These are phyloP conservation scores for Pentalonia nigronervosa DNA, from an alignment of 1,140 invertebrate species.

Conservation along the genomic window DNA sequence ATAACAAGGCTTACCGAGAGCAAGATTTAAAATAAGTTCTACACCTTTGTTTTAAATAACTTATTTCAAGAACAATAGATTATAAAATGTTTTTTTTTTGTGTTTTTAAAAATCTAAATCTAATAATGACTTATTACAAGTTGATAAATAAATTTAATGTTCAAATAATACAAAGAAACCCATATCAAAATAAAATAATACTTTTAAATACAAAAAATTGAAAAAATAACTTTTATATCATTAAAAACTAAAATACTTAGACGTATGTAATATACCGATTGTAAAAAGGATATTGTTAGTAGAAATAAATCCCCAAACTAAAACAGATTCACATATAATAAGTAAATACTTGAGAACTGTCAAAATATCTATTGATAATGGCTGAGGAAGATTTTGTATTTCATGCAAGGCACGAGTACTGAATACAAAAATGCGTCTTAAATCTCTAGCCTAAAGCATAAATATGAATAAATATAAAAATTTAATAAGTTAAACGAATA, in stretches of 20 bases:
- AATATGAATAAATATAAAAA: slow-evolving; percentile 40
- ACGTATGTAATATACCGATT: neutral
- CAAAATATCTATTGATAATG: slow-evolving; percentile 67
- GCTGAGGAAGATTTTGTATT: slow-evolving; percentile 67
- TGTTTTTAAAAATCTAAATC: neutral
- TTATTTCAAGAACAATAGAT: neutral
- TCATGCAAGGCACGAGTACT: slow-evolving; percentile 69
- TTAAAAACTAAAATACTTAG: neutral
- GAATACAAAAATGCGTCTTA: slow-evolving; percentile 82
- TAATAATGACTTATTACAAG: neutral
- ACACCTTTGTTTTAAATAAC: neutral
- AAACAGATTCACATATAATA: slow-evolving; percentile 75
- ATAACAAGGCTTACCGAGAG: neutral
- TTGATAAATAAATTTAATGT: neutral
- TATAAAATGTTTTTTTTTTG: neutral
- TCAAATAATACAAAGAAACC: neutral
- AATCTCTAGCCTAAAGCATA: slow-evolving; percentile 69
- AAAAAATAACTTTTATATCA: neutral
- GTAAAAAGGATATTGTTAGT: slow-evolving; percentile 72
- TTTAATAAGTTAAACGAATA: neutral
- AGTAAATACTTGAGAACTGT: slow-evolving; percentile 73
- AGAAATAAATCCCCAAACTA: slow-evolving; percentile 78
- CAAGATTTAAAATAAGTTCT: neutral
- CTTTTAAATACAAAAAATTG: neutral
- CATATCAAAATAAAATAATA: neutral